Evolutionary conservation across 1,140 invertebrate genomes (phyloP).

Genomic region (Habropoda laboriosa): DNA sequence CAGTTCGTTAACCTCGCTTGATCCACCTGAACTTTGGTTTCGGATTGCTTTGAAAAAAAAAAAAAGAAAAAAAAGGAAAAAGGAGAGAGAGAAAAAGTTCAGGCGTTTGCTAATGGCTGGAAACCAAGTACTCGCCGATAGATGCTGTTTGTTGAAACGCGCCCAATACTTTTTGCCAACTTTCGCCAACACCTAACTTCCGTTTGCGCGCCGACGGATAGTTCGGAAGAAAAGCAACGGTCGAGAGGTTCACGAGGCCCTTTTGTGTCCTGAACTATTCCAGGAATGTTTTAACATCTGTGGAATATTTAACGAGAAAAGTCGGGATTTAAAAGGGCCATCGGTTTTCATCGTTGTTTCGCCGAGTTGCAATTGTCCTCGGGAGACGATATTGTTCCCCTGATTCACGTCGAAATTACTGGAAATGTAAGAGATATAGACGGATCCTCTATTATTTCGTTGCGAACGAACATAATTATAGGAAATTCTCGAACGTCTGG

Average conservation of each 20-base stretch:
- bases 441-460: background rate
- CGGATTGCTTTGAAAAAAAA: background rate
- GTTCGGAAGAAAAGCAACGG: background rate
- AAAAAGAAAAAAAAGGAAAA: too few species aligned
- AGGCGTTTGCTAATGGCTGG: conserved; percentile 54
- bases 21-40: background rate
- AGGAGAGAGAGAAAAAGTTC: too few species aligned
- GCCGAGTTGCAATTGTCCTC: background rate
- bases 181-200: conserved; percentile 26
- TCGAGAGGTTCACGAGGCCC: background rate
- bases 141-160: conserved; percentile 36
- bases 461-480: background rate
- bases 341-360: conserved; percentile 9
- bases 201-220: conserved; percentile 18
- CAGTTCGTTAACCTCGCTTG: conserved; percentile 6
- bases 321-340: background rate
- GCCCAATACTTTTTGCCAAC: conserved; percentile 36
- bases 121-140: conserved; percentile 49
- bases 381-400: background rate
- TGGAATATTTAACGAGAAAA: conserved; percentile 27
- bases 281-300: conserved; percentile 30
- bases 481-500: background rate
- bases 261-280: conserved; percentile 7
- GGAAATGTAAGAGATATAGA: background rate
- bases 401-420: background rate